Base-by-base conservation (phyloP, 2,797 vertebrate species). In the Oreonectes daqikongensis region DNA sequence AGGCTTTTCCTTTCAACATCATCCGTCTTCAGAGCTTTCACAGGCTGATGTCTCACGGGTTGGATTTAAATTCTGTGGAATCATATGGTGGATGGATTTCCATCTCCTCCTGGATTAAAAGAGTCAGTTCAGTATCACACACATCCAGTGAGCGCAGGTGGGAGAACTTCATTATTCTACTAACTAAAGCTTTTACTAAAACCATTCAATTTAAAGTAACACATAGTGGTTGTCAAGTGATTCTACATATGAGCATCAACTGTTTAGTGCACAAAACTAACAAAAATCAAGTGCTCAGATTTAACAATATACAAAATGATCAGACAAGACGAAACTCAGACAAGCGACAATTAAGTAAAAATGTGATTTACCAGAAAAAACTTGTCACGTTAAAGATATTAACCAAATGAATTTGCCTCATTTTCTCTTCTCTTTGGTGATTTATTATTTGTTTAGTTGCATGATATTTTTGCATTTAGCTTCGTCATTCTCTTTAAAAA, bases 31-130 rank as follows among this genome's bases (percentile, higher is more conserved):
- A 55, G 35, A 3, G 35, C 18, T 44, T 15, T 15, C 14, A 64
- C n/a, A 35, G 44, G 22, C 17, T 64, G 40, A 32, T 52, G 35
- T 53, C 72, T 75, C 50, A 75, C 79, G 66, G 67, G 84, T 80
- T 80, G 84, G 81, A 86, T 87, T 86, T 79, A 83, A 69, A 75
- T 79, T 15, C 67, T 61, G 61, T 75, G 35, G 79, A 79, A 69
- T 80, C 79, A 80, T 82, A 80, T 5, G 22, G 46, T 65, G 79
- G 83, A 89, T 81, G 74, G 83, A 84, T 83, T 69, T 35, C 57
- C 69, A 75, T 76, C 82, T 85, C 85, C 82, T 84, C 84, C 85
- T 86, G 92, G 92, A 92, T 92, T 90, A 83, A 89, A 89, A 87
- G 74, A 72, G 48, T 61, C 69, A 50, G 22, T 84, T 70, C 88